Evolutionary conservation across 1,140 invertebrate species (phyloP).

Genomic region (Diprion similis): DNA sequence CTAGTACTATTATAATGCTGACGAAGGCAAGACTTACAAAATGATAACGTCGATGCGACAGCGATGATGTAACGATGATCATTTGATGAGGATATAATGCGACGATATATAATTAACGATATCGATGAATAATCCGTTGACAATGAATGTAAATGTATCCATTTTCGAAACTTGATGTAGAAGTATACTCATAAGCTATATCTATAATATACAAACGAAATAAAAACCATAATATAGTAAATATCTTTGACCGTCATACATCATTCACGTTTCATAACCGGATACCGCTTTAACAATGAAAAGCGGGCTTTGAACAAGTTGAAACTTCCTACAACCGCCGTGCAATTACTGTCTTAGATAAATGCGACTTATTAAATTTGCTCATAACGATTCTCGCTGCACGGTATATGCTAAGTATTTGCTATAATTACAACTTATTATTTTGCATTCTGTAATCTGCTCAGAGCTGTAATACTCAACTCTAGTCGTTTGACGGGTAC

Average conservation of each 20-base stretch:
- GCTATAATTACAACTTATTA: no score
- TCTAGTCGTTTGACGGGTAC: no score
- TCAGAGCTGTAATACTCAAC: no score
- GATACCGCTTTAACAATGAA: no score
- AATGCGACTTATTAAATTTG: no score
- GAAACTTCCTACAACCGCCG: no score
- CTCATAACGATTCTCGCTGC: no score
- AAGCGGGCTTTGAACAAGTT: no score
- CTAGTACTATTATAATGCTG: conserved; percentile 21
- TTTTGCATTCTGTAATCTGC: no score
- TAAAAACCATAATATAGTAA: conserved; percentile 58
- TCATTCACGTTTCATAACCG: no score
- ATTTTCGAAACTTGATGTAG: conserved; percentile 64
- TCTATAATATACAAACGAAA: conserved; percentile 60
- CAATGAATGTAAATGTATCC: conserved; percentile 66
- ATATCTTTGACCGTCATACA: conserved; percentile 22
- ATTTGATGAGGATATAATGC: conserved; percentile 27
- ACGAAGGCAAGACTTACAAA: conserved; percentile 32
- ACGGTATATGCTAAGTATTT: no score
- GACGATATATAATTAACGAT: conserved; percentile 32
- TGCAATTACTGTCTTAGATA: no score
- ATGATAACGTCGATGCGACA: background rate
- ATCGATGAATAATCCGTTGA: conserved; percentile 59
- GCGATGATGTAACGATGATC: background rate
- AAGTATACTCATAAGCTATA: conserved; percentile 65